These are phyloP conservation scores for Nycticryphes semicollaris DNA, from an alignment of 2,113 vertebrate genomes.

Conservation along the genomic window DNA sequence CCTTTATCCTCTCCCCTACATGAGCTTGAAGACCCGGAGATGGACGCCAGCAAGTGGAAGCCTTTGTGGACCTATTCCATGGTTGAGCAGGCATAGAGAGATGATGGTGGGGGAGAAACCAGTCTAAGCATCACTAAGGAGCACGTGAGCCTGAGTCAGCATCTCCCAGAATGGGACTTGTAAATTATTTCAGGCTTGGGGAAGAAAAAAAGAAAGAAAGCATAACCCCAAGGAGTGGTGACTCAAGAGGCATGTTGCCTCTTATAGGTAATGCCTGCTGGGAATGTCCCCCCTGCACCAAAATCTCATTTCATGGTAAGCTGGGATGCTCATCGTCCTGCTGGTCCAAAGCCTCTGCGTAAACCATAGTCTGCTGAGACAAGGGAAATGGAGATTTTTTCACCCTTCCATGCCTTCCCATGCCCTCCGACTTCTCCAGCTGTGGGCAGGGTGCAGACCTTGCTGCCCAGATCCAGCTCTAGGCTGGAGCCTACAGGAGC, in stretches of 20 bases:
- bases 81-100: neutral
- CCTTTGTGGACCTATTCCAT: neutral
- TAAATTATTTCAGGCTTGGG: neutral
- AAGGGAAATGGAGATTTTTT: neutral
- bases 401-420: neutral
- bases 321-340: rapidly evolving
- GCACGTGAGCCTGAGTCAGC: neutral
- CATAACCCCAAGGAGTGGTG: neutral
- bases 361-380: neutral
- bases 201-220: neutral
- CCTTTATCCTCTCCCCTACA: rapidly evolving
- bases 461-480: neutral
- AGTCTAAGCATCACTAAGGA: neutral
- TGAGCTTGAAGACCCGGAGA: rapidly evolving
- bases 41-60: neutral
- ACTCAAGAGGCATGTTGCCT: neutral
- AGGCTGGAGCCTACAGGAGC: neutral
- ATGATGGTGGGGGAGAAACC: neutral
- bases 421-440: neutral
- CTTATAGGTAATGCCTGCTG: neutral
- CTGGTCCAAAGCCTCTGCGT: neutral
- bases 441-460: neutral
- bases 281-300: neutral
- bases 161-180: neutral
- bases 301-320: neutral